These are phyloP conservation scores for Amphiprion clarkii DNA, from an alignment of 2,797 vertebrate species.

Conservation along the genomic window DNA sequence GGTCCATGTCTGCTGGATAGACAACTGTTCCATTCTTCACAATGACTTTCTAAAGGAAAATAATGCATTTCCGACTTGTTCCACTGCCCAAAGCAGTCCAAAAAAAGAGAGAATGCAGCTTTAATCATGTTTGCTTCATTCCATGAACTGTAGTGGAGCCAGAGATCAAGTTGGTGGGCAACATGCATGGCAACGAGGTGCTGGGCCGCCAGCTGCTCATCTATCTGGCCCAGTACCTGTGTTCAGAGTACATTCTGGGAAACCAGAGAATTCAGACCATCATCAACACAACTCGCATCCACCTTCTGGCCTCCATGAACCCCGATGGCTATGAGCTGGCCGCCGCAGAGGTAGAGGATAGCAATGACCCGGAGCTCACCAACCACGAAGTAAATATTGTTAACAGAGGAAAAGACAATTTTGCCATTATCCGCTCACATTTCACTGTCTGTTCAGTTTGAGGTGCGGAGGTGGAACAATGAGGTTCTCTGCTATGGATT, in stretches of 20 bases:
- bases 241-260: constrained; percentile 93
- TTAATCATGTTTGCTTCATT: constrained; percentile 38
- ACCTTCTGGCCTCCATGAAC: constrained; percentile 97
- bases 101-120: neutral
- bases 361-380: constrained; percentile 84
- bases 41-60: no score
- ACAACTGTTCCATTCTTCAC: no score
- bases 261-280: constrained; percentile 91
- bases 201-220: constrained; percentile 93
- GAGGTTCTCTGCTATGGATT: neutral
- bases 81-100: neutral
- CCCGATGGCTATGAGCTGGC: constrained; percentile 97
- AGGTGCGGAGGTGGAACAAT: constrained; percentile 48
- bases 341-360: constrained; percentile 93
- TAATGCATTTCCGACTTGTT: neutral
- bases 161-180: constrained; percentile 95
- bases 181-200: constrained; percentile 99
- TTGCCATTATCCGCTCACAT: constrained; percentile 71
- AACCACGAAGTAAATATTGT: constrained; percentile 89
- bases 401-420: constrained; percentile 71
- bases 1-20: no score
- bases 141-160: constrained; percentile 89
- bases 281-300: constrained; percentile 95
- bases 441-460: constrained; percentile 36
- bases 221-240: constrained; percentile 95